Base-by-base conservation (phyloP, 2,113 vertebrate species). In the Pavo muticus region DNA sequence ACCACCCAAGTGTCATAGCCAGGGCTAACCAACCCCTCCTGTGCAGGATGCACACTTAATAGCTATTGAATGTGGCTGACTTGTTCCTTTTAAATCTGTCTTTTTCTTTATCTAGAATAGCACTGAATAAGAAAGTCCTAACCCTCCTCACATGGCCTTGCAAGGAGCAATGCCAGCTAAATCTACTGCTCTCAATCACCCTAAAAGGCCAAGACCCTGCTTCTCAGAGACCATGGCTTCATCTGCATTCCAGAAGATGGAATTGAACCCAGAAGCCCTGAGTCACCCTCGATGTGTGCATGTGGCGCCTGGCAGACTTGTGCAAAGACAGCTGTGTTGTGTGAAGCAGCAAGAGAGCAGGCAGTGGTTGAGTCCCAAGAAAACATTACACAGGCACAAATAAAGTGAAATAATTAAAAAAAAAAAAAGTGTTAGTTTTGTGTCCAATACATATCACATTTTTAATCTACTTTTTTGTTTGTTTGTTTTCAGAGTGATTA, bases 181-280 rank as follows among this genome's bases (percentile, higher is more conserved):
- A 60, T 40, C 25, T 50, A 23, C 8, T 30, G 8, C 14, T 44
- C 40, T 35, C 14, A 68, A 50, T 30, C 8, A 35, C 1, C 23
- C 16, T 13, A 2, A 44, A 56, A 68, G 27, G 30, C 40, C 13
- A 12, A 25, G 0, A 0, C 14, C 20, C 32, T 81, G 70, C 19
- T 72, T 67, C 80, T 71, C 20, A 76, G 40, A 45, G 30, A 29
- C 27, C 29, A 44, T 30, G 17, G 14, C 50, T 61, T 71, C 14
- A 72, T 45, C 10, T 19, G 5, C 45, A 50, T 63, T 81, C 40
- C 75, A 57, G 52, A 61, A 65, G 61, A 69, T n/a, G 32, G 20
- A 68, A 85, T 0, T 14, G 16, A 76, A 50, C 39, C 8, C 56
- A 42, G 30, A 30, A 1, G 4, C 10, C 42, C 24, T 0, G 0